Conservation (phyloP, 2,797 vertebrate genomes). For the Arnoldichthys spilopterus region DNA sequence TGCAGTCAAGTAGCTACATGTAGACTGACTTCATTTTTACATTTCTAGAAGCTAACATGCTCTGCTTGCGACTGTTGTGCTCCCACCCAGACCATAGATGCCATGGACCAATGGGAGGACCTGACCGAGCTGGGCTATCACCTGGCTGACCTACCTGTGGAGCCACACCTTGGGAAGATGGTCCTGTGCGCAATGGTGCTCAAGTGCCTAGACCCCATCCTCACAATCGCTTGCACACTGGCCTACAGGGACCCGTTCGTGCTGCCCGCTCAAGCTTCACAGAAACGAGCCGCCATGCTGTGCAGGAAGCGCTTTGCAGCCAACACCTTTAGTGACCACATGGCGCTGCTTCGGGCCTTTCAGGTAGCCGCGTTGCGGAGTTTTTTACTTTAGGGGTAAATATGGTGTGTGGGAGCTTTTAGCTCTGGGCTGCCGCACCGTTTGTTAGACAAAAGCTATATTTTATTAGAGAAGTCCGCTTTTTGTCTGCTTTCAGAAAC, state of each 20-base stretch:
- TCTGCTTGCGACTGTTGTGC: not conserved
- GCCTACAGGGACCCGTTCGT: slow-evolving; percentile 93
- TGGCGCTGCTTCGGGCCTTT: slow-evolving; percentile 93
- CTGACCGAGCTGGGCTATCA: slow-evolving; percentile 93
- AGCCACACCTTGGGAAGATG: slow-evolving; percentile 98
- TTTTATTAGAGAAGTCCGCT: not conserved
- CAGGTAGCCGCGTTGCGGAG: slow-evolving; percentile 78
- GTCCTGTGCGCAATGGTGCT: slow-evolving; percentile 90
- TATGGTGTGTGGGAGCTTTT: not conserved
- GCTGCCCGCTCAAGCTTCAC: slow-evolving; percentile 84
- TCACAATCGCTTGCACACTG: slow-evolving; percentile 93
- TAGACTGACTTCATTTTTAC: not conserved
- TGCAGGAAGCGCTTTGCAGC: slow-evolving; percentile 87
- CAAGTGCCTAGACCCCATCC: slow-evolving; percentile 94
- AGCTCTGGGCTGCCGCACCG: not conserved
- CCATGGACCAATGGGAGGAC: slow-evolving; percentile 91
- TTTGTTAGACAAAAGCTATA: not conserved
- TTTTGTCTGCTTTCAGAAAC: no score
- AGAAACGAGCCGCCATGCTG: slow-evolving; percentile 87
- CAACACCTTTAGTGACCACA: slow-evolving; percentile 92
- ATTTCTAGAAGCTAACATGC: not conserved
- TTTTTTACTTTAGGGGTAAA: no score
- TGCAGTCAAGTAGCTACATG: no score
- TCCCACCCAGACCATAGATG: slow-evolving; percentile 85
- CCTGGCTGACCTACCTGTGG: slow-evolving; percentile 90